Evolutionary conservation across 2,113 vertebrate genomes (phyloP).

Genomic region (Blennius ocellaris): DNA sequence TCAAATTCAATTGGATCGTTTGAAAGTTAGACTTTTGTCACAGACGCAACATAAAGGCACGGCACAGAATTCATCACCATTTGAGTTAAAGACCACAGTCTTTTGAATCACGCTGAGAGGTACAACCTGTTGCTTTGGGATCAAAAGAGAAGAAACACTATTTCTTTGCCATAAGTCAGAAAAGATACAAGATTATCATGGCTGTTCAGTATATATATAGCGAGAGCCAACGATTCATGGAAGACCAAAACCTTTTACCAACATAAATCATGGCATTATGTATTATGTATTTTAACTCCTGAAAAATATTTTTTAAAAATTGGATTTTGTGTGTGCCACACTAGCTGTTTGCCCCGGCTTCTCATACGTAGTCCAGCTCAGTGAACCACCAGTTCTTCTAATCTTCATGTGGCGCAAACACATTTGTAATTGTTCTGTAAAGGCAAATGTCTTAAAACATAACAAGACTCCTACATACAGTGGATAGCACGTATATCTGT

Average conservation of each 20-base stretch:
- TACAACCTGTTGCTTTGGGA: not conserved
- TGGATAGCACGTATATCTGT: too few species aligned
- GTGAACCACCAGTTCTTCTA: not conserved
- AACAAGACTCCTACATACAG: too few species aligned
- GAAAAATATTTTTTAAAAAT: not conserved
- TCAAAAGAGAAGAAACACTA: not conserved
- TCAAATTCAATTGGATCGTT: slow-evolving; percentile 20
- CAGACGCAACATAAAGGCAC: slow-evolving; percentile 8
- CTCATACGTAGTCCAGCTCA: not conserved
- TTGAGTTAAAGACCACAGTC: not conserved
- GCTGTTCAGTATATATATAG: not conserved
- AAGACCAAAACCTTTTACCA: not conserved
- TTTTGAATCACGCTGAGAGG: slow-evolving; percentile 28
- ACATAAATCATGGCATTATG: not conserved
- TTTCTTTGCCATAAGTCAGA: not conserved
- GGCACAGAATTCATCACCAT: not conserved
- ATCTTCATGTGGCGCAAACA: not conserved
- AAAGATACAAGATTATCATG: not conserved
- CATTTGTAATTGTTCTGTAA: not conserved
- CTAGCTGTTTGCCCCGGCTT: not conserved
- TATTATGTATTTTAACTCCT: not conserved
- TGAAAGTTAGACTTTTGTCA: slow-evolving; percentile 31
- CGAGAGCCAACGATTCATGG: not conserved
- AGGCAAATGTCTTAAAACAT: too few species aligned
- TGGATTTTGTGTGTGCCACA: not conserved